phyloP scores from a whole-genome alignment of 2,113 vertebrate genomes.

The Eulemur macaco region DNA sequence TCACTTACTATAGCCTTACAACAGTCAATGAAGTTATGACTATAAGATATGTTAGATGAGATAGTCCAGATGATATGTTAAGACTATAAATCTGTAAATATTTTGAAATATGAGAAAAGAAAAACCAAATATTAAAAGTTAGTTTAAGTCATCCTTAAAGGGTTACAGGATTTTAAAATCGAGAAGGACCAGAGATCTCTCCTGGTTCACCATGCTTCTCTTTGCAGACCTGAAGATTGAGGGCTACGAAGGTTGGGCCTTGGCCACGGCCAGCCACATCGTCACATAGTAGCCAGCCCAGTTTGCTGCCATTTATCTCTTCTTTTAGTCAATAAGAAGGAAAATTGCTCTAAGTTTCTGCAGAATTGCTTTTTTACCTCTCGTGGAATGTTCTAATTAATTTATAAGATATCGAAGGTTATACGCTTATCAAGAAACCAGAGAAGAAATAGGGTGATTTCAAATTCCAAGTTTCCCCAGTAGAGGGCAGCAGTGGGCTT shows the following conservation, averaged over 20 bases:
- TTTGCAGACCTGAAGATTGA: not conserved
- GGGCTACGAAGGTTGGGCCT: not conserved
- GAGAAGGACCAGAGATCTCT: not conserved
- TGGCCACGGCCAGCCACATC: too few relatives aligned
- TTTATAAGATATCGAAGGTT: not conserved
- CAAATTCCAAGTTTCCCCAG: constrained; percentile 21
- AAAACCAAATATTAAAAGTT: not conserved
- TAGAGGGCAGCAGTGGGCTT: constrained; percentile 80
- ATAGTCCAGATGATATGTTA: not conserved
- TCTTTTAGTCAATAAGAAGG: not conserved
- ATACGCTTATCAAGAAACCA: not conserved
- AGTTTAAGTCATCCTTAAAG: not conserved
- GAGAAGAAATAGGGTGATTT: constrained; percentile 3
- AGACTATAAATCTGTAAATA: not conserved
- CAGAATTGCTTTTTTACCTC: not conserved
- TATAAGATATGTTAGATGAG: not conserved
- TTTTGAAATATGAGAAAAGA: not conserved
- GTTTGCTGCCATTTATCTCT: not conserved
- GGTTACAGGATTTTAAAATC: not conserved
- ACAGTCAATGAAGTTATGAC: not conserved
- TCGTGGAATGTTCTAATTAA: not conserved
- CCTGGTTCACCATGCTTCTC: not conserved
- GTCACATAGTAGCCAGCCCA: not conserved
- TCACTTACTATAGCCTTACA: not conserved
- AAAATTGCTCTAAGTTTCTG: not conserved